These are phyloP conservation scores for Cerastis rubricosa DNA, from an alignment of 2,888 invertebrate genomes.

Conservation along the genomic window DNA sequence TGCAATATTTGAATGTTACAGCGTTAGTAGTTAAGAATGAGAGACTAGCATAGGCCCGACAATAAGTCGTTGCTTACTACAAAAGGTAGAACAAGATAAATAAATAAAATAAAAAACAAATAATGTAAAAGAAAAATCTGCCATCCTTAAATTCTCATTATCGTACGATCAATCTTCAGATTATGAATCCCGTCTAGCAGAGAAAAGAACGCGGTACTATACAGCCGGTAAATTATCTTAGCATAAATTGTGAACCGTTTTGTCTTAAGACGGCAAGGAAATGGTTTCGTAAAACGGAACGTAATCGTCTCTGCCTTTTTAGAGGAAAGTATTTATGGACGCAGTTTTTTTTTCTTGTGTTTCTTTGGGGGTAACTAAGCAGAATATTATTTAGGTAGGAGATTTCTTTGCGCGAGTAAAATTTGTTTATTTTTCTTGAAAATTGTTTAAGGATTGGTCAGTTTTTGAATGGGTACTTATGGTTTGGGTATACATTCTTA, in stretches of 20 bases:
- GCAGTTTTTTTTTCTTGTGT: slow-evolving; percentile 24
- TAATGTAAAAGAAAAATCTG: background rate
- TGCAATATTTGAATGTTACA: too few relatives aligned
- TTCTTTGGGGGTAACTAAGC: slow-evolving; percentile 17
- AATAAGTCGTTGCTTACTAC: too few relatives aligned
- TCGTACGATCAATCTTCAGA: slow-evolving; percentile 47
- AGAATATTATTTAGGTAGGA: slow-evolving; percentile 12
- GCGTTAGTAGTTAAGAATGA: too few relatives aligned
- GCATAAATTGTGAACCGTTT: slow-evolving; percentile 57
- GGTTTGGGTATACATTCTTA: background rate
- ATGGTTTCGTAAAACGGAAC: slow-evolving; percentile 52
- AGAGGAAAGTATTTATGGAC: slow-evolving; percentile 36
- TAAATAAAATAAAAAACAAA: too few relatives aligned
- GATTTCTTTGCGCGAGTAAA: background rate
- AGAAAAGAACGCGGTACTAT: slow-evolving; percentile 41
- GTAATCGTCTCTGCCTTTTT: slow-evolving; percentile 44
- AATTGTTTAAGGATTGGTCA: background rate
- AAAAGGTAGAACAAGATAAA: too few relatives aligned
- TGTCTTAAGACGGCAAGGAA: slow-evolving; percentile 53
- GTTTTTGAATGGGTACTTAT: background rate
- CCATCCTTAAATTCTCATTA: slow-evolving; percentile 24
- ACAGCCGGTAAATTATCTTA: slow-evolving; percentile 56
- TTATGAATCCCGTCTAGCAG: slow-evolving; percentile 23
- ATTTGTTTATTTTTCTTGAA: background rate
- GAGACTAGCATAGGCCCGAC: too few relatives aligned